These are phyloP conservation scores for Tetragnatha versicolor DNA, from an alignment of 1,140 invertebrate species.

Conservation along the genomic window DNA sequence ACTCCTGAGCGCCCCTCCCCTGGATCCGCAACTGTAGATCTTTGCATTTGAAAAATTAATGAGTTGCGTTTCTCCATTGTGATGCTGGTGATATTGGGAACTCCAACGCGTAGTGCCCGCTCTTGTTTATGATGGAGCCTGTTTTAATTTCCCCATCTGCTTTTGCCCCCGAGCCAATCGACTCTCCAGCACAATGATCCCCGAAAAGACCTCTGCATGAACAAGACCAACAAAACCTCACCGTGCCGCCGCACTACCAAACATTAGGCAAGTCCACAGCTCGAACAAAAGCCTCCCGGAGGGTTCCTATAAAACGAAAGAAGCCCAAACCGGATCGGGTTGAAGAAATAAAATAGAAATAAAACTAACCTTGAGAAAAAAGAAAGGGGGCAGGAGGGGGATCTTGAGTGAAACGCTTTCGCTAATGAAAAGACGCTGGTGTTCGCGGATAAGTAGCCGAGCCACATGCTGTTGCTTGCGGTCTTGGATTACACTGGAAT, in stretches of 20 bases:
- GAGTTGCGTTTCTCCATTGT: no score
- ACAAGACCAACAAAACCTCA: slow-evolving; percentile 19
- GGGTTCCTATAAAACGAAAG: slow-evolving; percentile 46
- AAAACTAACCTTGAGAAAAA: slow-evolving; percentile 43
- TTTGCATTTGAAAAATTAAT: background rate
- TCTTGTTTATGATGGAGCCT: background rate
- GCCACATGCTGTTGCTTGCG: background rate
- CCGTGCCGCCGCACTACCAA: slow-evolving; percentile 13
- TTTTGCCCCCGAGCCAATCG: slow-evolving; percentile 19
- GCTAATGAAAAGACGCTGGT: slow-evolving; percentile 32
- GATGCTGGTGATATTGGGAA: no score
- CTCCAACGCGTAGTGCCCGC: background rate
- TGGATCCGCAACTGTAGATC: background rate
- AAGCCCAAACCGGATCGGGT: slow-evolving; percentile 36
- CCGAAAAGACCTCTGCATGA: background rate
- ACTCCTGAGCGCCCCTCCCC: no score
- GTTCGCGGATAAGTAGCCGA: slow-evolving; percentile 17
- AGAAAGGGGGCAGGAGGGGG: slow-evolving; percentile 21
- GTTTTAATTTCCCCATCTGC: slow-evolving; percentile 34
- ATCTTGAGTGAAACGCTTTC: slow-evolving; percentile 24
- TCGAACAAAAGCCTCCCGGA: slow-evolving; percentile 16
- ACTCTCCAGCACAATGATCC: slow-evolving; percentile 44
- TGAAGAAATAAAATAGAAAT: slow-evolving; percentile 30
- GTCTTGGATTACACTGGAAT: background rate
- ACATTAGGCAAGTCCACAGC: slow-evolving; percentile 10